A percentile compares a stretch with the other conserved stretches of the same genome.
Conservation (phyloP, 2,113 vertebrate species). For the Rhinopomastus cyanomelas region DNA sequence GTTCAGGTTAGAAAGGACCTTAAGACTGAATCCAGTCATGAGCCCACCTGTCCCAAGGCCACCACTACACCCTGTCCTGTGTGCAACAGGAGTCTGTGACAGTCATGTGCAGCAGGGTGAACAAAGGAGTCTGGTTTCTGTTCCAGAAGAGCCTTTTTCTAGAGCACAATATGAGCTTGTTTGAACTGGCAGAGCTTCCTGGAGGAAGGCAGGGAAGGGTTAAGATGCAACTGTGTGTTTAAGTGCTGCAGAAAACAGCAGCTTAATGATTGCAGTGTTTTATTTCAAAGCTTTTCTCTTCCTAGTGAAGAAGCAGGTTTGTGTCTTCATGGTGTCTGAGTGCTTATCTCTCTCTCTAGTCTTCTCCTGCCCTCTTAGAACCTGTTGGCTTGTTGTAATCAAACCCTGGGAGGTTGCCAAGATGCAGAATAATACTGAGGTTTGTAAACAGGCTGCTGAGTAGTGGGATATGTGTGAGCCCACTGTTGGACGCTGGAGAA, state of each 20-base stretch:
- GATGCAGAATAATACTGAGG: background rate
- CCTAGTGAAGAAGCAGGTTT: background rate
- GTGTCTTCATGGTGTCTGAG: background rate
- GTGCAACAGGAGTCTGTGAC: background rate
- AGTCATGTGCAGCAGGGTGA: no score
- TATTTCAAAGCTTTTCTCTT: background rate
- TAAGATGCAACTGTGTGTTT: background rate
- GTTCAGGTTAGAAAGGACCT: no score
- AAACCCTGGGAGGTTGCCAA: background rate
- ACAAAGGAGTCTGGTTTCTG: background rate
- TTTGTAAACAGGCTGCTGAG: background rate
- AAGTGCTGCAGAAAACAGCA: background rate
- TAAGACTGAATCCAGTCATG: no score
- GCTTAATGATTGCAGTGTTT: background rate
- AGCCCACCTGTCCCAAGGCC: no score
- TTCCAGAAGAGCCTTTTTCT: background rate
- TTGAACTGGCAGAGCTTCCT: background rate
- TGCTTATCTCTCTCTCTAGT: background rate
- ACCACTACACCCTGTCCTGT: no score
- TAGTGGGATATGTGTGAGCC: background rate
- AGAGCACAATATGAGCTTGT: rapidly evolving
- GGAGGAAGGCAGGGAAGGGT: background rate
- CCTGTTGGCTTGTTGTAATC: background rate
- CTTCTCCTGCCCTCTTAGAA: background rate
- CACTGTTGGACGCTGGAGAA: background rate